A percentile compares a stretch with the other conserved stretches of the same genome.
Evolutionary conservation across 1,140 invertebrate genomes (phyloP).

Genomic region (Chelonus insularis): DNA sequence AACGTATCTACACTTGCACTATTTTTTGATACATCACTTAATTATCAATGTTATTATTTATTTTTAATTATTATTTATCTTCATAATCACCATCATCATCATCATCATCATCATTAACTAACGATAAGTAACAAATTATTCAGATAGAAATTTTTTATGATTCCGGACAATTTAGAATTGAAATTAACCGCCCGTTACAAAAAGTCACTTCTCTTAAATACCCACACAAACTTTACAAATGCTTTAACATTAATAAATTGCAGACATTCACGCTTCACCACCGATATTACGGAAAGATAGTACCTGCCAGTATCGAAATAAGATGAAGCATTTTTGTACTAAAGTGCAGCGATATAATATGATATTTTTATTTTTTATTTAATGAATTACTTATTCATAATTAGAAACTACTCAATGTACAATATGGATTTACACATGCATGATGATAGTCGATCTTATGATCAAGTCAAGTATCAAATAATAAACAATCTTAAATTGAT

Average conservation of each 20-base stretch:
- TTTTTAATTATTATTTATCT: too few relatives aligned
- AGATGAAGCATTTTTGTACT: conserved; percentile 57
- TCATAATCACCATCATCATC: too few relatives aligned
- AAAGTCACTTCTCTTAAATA: conserved; percentile 24
- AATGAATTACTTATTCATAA: conserved; percentile 13
- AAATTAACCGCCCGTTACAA: conserved; percentile 24
- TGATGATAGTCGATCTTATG: too few relatives aligned
- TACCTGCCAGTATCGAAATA: conserved; percentile 46
- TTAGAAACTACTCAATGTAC: conserved; percentile 50
- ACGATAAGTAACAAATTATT: conserved; percentile 32
- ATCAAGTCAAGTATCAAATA: too few relatives aligned
- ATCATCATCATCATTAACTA: too few relatives aligned
- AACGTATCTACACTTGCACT: conserved; percentile 28
- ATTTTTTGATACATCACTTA: conserved; percentile 24
- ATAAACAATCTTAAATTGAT: too few relatives aligned
- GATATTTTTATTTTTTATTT: conserved; percentile 41
- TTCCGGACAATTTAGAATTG: conserved; percentile 25
- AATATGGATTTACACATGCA: conserved; percentile 48
- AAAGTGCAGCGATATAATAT: conserved; percentile 57
- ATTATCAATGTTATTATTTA: too few relatives aligned
- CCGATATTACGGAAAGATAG: conserved; percentile 37
- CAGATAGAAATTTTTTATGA: conserved; percentile 19
- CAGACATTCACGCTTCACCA: conserved; percentile 44
- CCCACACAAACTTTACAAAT: conserved; percentile 35
- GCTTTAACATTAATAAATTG: conserved; percentile 40